Base-by-base conservation (phyloP, 2,888 invertebrate genomes). In the Pyrocoelia pectoralis region DNA sequence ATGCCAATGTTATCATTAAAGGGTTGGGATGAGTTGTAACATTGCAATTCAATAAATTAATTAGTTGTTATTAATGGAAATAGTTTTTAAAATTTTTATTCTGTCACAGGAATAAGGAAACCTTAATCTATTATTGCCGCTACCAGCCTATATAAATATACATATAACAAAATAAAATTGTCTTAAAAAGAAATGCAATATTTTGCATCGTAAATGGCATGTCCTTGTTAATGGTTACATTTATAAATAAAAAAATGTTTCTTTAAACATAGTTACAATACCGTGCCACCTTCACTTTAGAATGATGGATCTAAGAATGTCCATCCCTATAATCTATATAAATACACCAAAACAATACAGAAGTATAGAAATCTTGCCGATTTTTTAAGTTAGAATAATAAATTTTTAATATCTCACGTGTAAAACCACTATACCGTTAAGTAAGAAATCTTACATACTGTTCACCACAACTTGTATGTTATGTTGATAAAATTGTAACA, bases 61-160 rank as follows among this genome's bases (percentile, higher is more conserved):
- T n/a, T n/a, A n/a, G n/a, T n/a, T n/a, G n/a, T n/a, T n/a, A n/a
- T 33, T n/a, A 8, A 33, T 8, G n/a, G n/a, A 33, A 33, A 33
- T n/a, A 33, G 8, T n/a, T 33, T 33, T 33, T 33, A 46, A 10
- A 46, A 4, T 18, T 17, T 46, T 17, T 46, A 17, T 15, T 46
- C 6, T 41, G 14, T 41, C 24, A 24, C 24, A 46, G 9, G 17
- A 46, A 43, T 13, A 43, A 46, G n/a, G 17, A 46, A 15, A 12
- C 55, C 70, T 73, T 74, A 60, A 66, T 43, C 55, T 63, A 66
- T 54, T 79, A 80, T 80, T 79, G 79, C 80, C 77, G 77, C 78
- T 77, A 77, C 80, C 80, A 79, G 79, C 79, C 79, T 76, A 77
- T 74, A 63, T 66, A 41, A 46, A 61, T 56, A 68, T n/a, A n/a